Percentiles rank a stretch among this genome's conserved stretches.
These are phyloP conservation scores for Heliconius erato DNA, from an alignment of 2,888 invertebrate genomes.

Conservation along the genomic window DNA sequence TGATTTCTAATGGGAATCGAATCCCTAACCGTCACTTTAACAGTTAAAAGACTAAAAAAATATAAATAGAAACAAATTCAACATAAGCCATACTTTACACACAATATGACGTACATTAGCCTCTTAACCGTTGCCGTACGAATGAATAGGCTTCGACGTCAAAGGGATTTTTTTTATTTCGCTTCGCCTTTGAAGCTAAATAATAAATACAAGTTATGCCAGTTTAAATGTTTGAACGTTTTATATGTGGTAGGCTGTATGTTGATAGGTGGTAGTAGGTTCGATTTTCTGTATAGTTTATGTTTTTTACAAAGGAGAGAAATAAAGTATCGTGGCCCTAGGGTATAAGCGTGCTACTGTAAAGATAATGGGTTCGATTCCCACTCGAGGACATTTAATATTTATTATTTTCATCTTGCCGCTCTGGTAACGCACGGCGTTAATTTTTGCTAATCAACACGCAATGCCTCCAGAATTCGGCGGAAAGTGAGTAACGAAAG, in stretches of 20 bases:
- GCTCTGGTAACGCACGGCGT: no score
- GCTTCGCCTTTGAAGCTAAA: constrained; percentile 47
- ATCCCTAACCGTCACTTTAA: no score
- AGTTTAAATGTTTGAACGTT: constrained; percentile 40
- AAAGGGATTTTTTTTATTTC: constrained; percentile 49
- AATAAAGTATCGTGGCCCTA: no score
- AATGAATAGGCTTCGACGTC: constrained; percentile 50
- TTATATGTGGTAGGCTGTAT: constrained; percentile 24
- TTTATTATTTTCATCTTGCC: no score
- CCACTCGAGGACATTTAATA: no score
- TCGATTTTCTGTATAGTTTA: not conserved
- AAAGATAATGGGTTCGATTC: no score
- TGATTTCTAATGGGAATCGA: not conserved
- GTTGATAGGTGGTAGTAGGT: not conserved
- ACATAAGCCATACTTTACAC: constrained; percentile 32
- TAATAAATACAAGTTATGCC: constrained; percentile 43
- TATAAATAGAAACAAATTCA: constrained; percentile 17
- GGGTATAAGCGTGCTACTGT: no score
- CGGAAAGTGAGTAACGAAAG: no score
- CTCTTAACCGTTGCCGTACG: constrained; percentile 47
- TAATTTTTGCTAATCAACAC: no score
- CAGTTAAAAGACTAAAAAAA: not conserved
- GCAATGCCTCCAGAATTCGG: no score
- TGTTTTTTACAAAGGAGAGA: no score
- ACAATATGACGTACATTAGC: constrained; percentile 48